Base-by-base conservation (phyloP, 2,113 vertebrate genomes). In the Microcebus ravelobensis region DNA sequence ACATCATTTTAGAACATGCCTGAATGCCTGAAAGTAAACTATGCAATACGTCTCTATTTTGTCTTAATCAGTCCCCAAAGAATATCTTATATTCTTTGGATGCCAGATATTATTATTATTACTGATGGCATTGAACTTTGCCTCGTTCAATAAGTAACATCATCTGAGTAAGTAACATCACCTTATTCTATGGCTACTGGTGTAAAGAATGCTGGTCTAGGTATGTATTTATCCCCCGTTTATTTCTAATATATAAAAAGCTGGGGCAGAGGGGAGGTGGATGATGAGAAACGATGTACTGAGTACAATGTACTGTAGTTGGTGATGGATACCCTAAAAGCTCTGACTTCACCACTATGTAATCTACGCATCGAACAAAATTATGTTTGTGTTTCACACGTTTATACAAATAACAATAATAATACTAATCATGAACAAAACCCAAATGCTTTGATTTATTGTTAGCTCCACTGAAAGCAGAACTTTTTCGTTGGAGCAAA, bases 401-500 rank as follows among this genome's bases (percentile, higher is more conserved):
- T 63, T 63, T 4, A 63, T 63, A 29, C 25, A 63, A 63, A 63
- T 29, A 4, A 61, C 27, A 61, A 61, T 9, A 61, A 61, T 29
- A 63, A 63, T 29, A 61, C 11, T 61, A 61, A 61, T 29, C 12
- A 63, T 63, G 25, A 29, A 63, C 25, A 63, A 63, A 63, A 10
- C 8, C 9, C 12, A 87, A 80, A 39, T 67, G 50, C 9, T 95
- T 91, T 73, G 68, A 57, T 83, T 85, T 91, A 57, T 71, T 83
- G 57, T 81, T 45, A 92, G 12, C 23, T 36, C 34, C 59, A 79
- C 52, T 63, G 29, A 70, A 95, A 80, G 17, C n/a, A 63, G 50
- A 95, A 74, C 10, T 34, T 68, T 48, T 83, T 73, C 68, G 8
- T 76, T 68, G 76, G 59, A 96, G 80, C 21, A 92, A 96, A 85